phyloP scores from a whole-genome alignment of 2,113 vertebrate genomes.

The Poicephalus gulielmi region DNA sequence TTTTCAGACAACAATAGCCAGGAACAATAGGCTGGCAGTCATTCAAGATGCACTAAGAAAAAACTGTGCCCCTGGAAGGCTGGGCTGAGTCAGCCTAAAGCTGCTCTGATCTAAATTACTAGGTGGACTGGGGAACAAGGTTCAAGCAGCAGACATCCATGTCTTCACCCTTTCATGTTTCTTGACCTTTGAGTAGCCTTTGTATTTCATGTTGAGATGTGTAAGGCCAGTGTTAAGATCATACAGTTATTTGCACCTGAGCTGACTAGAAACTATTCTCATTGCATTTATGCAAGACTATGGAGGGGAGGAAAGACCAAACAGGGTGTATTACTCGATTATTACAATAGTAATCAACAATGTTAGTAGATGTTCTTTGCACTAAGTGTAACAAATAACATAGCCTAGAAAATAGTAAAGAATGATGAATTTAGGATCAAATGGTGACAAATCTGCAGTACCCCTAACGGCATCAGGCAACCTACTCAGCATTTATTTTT shows the following conservation, averaged over 20 bases:
- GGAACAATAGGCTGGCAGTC: slow-evolving; percentile 78
- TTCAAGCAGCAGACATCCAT: slow-evolving; percentile 64
- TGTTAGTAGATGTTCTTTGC: neutral
- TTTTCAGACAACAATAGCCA: slow-evolving; percentile 76
- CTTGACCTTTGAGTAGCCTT: slow-evolving; percentile 43
- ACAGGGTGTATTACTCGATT: neutral
- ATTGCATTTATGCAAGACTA: neutral
- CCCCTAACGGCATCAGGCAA: neutral
- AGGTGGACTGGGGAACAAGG: slow-evolving; percentile 43
- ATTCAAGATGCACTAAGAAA: slow-evolving; percentile 58
- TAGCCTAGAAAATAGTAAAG: neutral
- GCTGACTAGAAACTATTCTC: neutral
- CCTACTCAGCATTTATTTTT: neutral
- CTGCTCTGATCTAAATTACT: slow-evolving; percentile 50
- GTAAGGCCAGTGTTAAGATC: neutral
- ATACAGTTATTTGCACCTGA: slow-evolving; percentile 8
- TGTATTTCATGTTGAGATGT: neutral
- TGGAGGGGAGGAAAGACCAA: neutral
- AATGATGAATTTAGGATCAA: neutral
- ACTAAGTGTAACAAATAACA: neutral
- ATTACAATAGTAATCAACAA: neutral
- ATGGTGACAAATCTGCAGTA: neutral
- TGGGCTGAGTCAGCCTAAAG: slow-evolving; percentile 68
- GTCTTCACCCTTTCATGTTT: slow-evolving; percentile 49
- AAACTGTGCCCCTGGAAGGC: slow-evolving; percentile 40